Conservation (phyloP, 2,113 vertebrate species). For the Struthidea cinerea region DNA sequence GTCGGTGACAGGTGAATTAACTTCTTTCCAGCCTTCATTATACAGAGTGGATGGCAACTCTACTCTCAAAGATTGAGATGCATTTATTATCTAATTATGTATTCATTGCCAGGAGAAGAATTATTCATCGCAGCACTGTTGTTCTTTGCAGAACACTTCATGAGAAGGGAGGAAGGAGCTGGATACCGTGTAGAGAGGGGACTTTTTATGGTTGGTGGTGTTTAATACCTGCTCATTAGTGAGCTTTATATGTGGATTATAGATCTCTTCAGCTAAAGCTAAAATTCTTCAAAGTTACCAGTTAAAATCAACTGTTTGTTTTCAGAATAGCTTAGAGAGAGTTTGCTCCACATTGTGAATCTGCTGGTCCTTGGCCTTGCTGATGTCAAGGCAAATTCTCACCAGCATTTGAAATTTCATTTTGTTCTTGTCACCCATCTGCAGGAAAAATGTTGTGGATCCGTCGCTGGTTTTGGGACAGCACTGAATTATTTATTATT, state of each 20-base stretch:
- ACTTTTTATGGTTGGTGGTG: neutral
- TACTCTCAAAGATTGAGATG: neutral
- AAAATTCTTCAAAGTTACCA: neutral
- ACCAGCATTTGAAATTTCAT: neutral
- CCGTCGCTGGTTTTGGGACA: constrained; percentile 15
- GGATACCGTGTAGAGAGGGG: neutral
- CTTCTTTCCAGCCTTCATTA: neutral
- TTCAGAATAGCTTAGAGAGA: neutral
- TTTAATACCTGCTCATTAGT: neutral
- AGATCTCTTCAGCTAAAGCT: neutral
- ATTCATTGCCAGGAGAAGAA: neutral
- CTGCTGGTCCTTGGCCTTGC: neutral
- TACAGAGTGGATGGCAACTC: neutral
- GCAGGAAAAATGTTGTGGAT: neutral
- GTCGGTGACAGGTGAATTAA: neutral
- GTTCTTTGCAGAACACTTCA: neutral
- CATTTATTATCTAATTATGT: neutral
- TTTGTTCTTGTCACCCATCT: neutral
- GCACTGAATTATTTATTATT: neutral
- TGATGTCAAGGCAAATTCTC: neutral
- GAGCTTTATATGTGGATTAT: neutral
- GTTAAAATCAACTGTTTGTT: neutral
- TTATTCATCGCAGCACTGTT: neutral
- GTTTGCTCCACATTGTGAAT: neutral
- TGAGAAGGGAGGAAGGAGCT: neutral